phyloP scores from a whole-genome alignment of 2,113 vertebrate genomes.

The Leucosticte australis region DNA sequence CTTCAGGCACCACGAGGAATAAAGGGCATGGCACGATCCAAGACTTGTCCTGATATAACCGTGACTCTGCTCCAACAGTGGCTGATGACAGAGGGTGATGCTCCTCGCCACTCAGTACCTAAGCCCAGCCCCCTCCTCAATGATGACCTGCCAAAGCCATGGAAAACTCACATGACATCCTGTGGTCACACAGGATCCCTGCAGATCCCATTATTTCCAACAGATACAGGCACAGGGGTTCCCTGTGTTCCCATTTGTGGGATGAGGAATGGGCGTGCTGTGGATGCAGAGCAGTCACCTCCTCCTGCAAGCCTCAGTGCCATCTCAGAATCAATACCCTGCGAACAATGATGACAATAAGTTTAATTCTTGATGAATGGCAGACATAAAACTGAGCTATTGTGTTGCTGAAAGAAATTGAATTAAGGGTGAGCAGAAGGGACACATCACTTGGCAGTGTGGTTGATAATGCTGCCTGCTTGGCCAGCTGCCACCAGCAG shows the following conservation, averaged over 20 bases:
- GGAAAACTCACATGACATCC: rapidly evolving
- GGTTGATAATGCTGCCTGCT: neutral
- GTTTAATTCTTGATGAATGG: conserved; percentile 36
- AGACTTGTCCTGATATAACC: neutral
- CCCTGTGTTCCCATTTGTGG: neutral
- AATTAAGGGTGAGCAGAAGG: conserved; percentile 47
- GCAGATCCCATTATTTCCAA: rapidly evolving
- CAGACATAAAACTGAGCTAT: conserved; percentile 35
- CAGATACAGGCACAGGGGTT: rapidly evolving
- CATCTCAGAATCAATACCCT: neutral
- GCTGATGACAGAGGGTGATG: rapidly evolving
- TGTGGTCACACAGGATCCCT: rapidly evolving
- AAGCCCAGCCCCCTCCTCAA: no score
- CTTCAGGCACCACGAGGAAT: neutral
- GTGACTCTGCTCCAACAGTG: rapidly evolving
- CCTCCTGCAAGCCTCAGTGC: neutral
- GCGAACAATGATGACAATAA: neutral
- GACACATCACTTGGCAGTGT: neutral
- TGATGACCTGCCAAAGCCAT: neutral
- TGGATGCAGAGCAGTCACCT: rapidly evolving
- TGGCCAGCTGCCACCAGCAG: neutral
- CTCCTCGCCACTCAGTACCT: neutral
- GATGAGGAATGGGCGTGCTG: rapidly evolving
- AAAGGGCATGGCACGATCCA: rapidly evolving
- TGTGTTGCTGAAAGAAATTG: conserved; percentile 39